These are phyloP conservation scores for Tragelaphus strepsiceros DNA, from an alignment of 2,113 vertebrate genomes.

Conservation along the genomic window DNA sequence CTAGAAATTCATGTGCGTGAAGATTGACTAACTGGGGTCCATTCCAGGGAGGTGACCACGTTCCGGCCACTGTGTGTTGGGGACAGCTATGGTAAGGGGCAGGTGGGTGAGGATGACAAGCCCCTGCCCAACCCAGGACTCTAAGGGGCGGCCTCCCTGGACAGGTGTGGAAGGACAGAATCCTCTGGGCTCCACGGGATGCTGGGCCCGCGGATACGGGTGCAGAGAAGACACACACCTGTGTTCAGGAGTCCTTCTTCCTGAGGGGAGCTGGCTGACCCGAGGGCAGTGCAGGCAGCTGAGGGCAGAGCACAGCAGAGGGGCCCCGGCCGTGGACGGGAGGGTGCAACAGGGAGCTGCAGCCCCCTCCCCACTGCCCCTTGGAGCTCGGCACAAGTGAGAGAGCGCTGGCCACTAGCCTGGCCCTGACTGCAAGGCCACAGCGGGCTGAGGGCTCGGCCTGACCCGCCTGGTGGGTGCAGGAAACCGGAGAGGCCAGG, in stretches of 20 bases:
- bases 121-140: background rate
- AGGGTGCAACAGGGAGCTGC: background rate
- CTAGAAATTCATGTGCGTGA: background rate
- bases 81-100: background rate
- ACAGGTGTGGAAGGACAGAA: background rate
- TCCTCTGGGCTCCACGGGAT: background rate
- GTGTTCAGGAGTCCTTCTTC: background rate
- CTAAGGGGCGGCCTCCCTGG: background rate
- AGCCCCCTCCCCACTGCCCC: fast-evolving
- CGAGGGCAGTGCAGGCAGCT: fast-evolving
- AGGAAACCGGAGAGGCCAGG: background rate
- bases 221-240: fast-evolving
- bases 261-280: background rate
- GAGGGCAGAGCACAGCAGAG: background rate
- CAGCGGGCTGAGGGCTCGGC: background rate
- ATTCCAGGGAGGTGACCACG: background rate
- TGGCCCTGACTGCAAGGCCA: background rate
- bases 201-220: background rate
- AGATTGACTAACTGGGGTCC: background rate
- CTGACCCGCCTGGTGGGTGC: background rate
- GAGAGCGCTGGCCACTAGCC: background rate
- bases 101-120: background rate
- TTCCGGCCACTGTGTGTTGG: background rate
- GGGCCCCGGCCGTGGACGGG: fast-evolving
- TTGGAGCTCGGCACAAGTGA: background rate